These are phyloP conservation scores for Sparidentex hasta DNA, from an alignment of 2,797 vertebrate genomes.

Conservation along the genomic window DNA sequence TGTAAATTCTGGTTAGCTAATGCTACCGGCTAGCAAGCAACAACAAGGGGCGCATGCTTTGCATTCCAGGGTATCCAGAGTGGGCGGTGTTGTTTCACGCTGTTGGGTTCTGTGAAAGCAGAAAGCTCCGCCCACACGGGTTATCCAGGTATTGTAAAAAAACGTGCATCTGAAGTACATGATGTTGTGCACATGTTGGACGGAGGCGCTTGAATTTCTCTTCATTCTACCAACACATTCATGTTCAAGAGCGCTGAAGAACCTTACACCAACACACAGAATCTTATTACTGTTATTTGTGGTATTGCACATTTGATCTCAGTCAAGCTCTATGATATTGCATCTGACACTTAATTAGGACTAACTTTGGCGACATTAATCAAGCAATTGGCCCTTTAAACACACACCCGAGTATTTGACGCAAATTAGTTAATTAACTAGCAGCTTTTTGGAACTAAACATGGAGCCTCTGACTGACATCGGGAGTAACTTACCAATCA, in stretches of 20 bases:
- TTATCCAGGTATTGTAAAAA: neutral
- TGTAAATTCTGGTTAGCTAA: constrained; percentile 39
- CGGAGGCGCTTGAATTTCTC: neutral
- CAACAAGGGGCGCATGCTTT: constrained; percentile 27
- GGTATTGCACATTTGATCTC: neutral
- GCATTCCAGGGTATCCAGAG: neutral
- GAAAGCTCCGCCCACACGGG: constrained; percentile 21
- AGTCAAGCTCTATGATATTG: neutral
- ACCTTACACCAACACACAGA: neutral
- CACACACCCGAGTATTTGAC: neutral
- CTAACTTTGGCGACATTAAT: neutral
- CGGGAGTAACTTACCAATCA: neutral
- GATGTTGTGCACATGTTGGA: neutral
- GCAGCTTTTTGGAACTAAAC: neutral
- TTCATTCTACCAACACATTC: neutral
- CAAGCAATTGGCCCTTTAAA: neutral
- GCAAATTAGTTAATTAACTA: neutral
- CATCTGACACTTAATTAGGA: neutral
- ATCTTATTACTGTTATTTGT: neutral
- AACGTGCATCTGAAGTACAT: neutral
- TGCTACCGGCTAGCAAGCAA: constrained; percentile 57
- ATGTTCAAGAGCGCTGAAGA: neutral
- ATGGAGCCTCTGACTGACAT: neutral
- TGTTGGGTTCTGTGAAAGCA: fast-evolving
- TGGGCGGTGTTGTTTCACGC: constrained; percentile 44